phyloP scores from a whole-genome alignment of 37 sponge, comb jelly and placozoan species.

The Geodia barretti region DNA sequence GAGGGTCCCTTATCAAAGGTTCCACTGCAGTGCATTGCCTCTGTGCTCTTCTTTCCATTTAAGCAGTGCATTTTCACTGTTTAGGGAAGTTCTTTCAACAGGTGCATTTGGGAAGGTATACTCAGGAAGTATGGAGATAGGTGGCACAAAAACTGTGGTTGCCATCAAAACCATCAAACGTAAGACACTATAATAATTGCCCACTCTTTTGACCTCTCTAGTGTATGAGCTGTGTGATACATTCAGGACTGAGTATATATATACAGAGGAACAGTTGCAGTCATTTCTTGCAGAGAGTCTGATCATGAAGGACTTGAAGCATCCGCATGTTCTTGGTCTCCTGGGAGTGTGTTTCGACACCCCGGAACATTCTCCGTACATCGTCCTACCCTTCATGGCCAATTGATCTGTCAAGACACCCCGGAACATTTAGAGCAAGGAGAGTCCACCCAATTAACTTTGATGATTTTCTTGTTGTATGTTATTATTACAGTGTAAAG shows the following conservation, averaged over 20 bases:
- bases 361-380: constrained; percentile 7
- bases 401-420: constrained; percentile 20
- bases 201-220: no score
- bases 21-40: no score
- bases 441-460: constrained; percentile 2
- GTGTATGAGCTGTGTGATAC: no score
- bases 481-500: no score
- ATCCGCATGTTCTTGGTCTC: constrained; percentile 25
- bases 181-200: no score
- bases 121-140: background rate
- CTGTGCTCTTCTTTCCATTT: no score
- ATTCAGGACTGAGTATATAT: no score
- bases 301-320: constrained; percentile 21
- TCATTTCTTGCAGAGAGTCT: constrained; percentile 28
- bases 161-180: constrained; percentile 41
- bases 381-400: constrained; percentile 25
- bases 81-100: no score
- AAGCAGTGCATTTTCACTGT: no score
- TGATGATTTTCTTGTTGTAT: constrained; percentile 8
- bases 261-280: background rate
- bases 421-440: no score
- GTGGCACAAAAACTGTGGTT: background rate
- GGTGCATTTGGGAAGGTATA: constrained; percentile 36
- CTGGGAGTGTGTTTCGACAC: constrained; percentile 26
- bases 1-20: no score